Base-by-base conservation (phyloP, 2,888 invertebrate genomes). In the Ophion slaviceki region DNA sequence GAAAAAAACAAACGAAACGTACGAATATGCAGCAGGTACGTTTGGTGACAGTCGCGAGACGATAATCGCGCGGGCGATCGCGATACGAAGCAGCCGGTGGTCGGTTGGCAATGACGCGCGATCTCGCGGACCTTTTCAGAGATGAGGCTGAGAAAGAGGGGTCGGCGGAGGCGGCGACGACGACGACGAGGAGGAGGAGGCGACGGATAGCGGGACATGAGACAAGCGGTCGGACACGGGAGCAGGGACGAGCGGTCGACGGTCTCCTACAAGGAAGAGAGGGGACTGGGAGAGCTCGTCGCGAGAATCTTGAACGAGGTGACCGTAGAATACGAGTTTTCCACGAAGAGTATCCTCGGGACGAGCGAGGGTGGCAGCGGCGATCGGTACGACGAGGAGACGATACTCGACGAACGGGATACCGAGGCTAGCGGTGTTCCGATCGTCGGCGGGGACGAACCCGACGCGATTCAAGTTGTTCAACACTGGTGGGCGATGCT, bases 401-500 rank as follows among this genome's bases (percentile, higher is more conserved):
- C 75, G 68, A 36, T 14, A 70, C 71, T 75, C 28, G 71, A 72
- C 68, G 79, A 67, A 20, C 40, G 47, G 75, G 47, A 40, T 70
- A 40, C 20, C 2, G 57, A 64, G 59, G n/a, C 67, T 20, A 20
- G 28, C 28, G 5, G 28, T 20, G 8, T 61, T 61, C 14, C 66
- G 66, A 7, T 17, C 17, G 32, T 67, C 36, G 36, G 14, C 17
- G n/a, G 5, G 17, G 5, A 53, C 53, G 53, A 53, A 53, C 5
- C 53, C 53, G 53, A 53, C 53, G 53, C 17, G 53, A 86, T 88
- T 82, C 85, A 80, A 45, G 87, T 80, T 67, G 87, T 80, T 68
- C 95, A 96, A 92, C 97, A 98, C 92, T 98, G 98, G 96, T 98
- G 97, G 97, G 97, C 97, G 1, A 94, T 98, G 84, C 94, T 97